Evolutionary conservation across 2,888 invertebrate genomes (phyloP), one percentile per base, ranked within the genome.

Genomic region (Caenorhabditis becei): DNA sequence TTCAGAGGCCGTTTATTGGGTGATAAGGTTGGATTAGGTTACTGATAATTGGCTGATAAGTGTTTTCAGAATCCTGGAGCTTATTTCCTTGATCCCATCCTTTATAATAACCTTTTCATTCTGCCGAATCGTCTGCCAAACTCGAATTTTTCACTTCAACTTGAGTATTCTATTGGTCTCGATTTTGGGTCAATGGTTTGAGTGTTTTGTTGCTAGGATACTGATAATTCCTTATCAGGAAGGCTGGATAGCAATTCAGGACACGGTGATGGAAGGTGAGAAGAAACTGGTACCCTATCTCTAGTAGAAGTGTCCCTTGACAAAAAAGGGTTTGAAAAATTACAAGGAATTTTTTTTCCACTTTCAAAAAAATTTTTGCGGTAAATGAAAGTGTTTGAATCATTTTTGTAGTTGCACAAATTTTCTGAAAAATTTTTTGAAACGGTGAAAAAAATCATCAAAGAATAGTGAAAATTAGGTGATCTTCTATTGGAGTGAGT

Each of bases 141-240:
- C 54, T n/a, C 16, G 71, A 32, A 62, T 62, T n/a, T 71, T 71
- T 16, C 71, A 71, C 54, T 53, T 62, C 28, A 71, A 71, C 23
- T 23, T 71, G 10, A 54, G 44, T 10, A 71, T 71, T 16, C 44
- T 71, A 5, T 16, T 62, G 10, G 32, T 71, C 23, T 71, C 71
- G 1, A 8, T 71, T 20, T 10, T 71, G 8, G 62, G 53, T 2
- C 71, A 71, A n/a, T 71, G 62, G 62, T 71, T 71, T 11, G 71
- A 71, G 16, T 71, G 71, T 47, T 32, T 71, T 7, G 7, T 71
- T 4, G 71, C 71, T 0, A 35, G 71, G 53, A 14, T 71, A 8
- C 47, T 71, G 2, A 62, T 71, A 20, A 54, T 71, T 26, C 71
- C 71, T 20, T 71, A 71, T 47, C 71, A 71, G 28, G 71, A 71